Percentiles rank a stretch among this genome's conserved stretches.
Conservation (phyloP, 2,113 vertebrate genomes). For the Podarcis muralis region DNA sequence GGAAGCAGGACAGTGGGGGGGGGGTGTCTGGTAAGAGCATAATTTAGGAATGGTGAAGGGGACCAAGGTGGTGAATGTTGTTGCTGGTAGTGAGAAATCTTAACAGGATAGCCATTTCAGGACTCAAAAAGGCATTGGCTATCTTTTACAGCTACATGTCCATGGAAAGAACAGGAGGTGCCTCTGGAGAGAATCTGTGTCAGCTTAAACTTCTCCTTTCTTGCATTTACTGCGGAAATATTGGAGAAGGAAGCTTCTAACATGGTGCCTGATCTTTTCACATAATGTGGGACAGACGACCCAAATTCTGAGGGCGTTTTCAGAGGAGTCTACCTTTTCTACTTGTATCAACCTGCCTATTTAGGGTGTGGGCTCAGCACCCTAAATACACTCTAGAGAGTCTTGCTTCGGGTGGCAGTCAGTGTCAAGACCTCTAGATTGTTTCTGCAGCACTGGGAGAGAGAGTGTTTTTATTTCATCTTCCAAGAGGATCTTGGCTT, state of each 20-base stretch:
- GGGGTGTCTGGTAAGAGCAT: background rate
- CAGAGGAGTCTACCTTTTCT: background rate
- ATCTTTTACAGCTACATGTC: background rate
- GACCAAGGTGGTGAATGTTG: no score
- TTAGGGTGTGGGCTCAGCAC: no score
- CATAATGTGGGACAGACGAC: no score
- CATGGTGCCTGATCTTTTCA: background rate
- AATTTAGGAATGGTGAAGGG: background rate
- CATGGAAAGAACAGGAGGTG: background rate
- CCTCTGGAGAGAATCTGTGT: background rate
- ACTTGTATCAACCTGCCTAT: background rate
- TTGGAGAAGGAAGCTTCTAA: background rate
- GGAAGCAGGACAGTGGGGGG: background rate
- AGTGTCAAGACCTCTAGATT: no score
- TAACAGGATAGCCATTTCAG: background rate
- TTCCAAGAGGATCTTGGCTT: background rate
- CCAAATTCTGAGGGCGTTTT: background rate
- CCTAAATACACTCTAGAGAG: no score
- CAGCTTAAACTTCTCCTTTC: background rate
- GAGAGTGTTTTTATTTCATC: background rate
- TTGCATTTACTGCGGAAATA: background rate
- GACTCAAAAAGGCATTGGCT: background rate
- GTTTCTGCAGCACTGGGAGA: background rate
- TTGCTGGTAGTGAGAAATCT: background rate
- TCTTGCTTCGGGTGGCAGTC: no score